Conservation (phyloP, 2,113 vertebrate genomes). For the Isurus oxyrinchus region DNA sequence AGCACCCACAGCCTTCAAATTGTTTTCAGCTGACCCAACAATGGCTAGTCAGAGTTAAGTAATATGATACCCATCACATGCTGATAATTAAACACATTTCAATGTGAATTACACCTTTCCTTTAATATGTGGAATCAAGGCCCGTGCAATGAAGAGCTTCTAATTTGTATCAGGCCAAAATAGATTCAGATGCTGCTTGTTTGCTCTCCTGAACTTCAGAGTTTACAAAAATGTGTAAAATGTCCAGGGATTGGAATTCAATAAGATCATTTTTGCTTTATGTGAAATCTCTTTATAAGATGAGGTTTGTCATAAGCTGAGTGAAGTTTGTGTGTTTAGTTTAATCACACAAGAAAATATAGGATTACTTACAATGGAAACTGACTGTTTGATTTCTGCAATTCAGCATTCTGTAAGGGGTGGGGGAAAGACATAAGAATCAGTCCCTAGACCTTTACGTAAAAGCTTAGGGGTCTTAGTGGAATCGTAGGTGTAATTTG, state of each 20-base stretch:
- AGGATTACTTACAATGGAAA: neutral
- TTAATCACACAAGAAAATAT: neutral
- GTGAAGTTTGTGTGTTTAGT: neutral
- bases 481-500: neutral
- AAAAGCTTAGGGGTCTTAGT: neutral
- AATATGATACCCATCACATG: neutral
- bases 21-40: constrained; percentile 22
- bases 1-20: neutral
- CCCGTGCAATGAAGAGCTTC: neutral
- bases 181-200: constrained; percentile 9
- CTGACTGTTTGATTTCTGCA: neutral
- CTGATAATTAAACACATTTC: constrained; percentile 2
- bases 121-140: neutral
- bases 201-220: neutral
- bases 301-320: neutral
- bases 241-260: neutral
- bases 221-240: constrained; percentile 20
- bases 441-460: neutral
- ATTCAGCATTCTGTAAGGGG: neutral
- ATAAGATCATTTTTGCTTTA: neutral
- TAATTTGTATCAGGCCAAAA: neutral
- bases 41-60: neutral
- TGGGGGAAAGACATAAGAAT: neutral
- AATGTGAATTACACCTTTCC: neutral
- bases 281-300: neutral